These are phyloP conservation scores for Atractosteus spatula DNA, from an alignment of 2,113 vertebrate species.

Conservation along the genomic window DNA sequence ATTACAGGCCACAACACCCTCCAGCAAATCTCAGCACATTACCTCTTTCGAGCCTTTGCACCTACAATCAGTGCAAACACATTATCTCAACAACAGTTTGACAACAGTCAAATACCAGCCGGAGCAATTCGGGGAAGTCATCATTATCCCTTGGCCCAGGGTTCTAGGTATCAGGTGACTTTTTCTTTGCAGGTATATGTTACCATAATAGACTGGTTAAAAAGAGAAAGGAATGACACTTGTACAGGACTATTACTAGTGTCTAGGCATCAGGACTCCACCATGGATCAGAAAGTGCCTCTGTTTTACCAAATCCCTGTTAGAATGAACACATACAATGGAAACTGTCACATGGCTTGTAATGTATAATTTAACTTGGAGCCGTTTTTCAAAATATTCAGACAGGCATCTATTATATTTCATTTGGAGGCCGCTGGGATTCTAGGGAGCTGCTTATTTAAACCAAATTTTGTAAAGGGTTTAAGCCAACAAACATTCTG, in stretches of 20 bases:
- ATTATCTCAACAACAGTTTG: conserved; percentile 57
- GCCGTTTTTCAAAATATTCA: conserved; percentile 57
- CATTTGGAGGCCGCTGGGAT: conserved; percentile 44
- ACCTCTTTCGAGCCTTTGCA: conserved; percentile 54
- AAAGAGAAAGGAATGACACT: conserved; percentile 52
- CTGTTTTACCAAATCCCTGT: conserved; percentile 55
- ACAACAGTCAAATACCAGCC: conserved; percentile 58
- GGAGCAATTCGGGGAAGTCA: conserved; percentile 32
- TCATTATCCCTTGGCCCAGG: conserved; percentile 43
- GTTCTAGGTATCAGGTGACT: conserved; percentile 60
- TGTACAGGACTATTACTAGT: conserved; percentile 52
- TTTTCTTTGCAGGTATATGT: conserved; percentile 60
- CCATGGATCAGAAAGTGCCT: conserved; percentile 52
- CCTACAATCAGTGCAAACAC: conserved; percentile 62
- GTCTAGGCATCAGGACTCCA: conserved; percentile 69
- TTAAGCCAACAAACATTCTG: conserved; percentile 25
- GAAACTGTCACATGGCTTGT: conserved; percentile 61
- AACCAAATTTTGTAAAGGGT: conserved; percentile 22
- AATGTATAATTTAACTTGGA: conserved; percentile 62
- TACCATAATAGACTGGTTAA: conserved; percentile 63
- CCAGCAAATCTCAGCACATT: conserved; percentile 49
- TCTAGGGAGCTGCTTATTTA: conserved; percentile 33
- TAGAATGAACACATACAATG: conserved; percentile 62
- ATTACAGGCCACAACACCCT: conserved; percentile 49
- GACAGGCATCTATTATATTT: conserved; percentile 54